These are phyloP conservation scores for Gymnosoma rotundatum DNA, from an alignment of 2,888 invertebrate genomes.

Conservation along the genomic window DNA sequence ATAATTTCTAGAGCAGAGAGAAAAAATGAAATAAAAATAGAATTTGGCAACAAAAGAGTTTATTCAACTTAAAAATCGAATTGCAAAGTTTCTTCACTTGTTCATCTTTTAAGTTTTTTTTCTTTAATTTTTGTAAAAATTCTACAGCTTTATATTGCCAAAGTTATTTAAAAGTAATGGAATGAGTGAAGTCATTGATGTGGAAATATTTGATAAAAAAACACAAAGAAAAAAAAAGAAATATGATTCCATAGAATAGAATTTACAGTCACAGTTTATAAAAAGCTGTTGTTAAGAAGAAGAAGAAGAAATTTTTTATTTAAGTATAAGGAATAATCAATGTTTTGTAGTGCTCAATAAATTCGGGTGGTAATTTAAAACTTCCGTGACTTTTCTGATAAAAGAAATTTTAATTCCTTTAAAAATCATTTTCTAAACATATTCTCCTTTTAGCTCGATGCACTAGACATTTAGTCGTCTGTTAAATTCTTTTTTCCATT, in stretches of 20 bases:
- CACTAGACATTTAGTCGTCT: too few relatives aligned
- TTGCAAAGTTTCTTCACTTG: background rate
- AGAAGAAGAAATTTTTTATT: too few relatives aligned
- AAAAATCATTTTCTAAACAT: too few relatives aligned
- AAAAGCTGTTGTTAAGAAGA: too few relatives aligned
- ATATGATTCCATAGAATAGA: background rate
- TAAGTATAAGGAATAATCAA: too few relatives aligned
- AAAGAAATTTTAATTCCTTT: too few relatives aligned
- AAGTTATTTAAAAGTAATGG: constrained; percentile 9
- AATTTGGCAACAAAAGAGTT: constrained; percentile 6
- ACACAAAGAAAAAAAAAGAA: background rate
- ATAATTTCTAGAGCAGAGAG: constrained; percentile 8
- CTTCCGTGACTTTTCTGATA: too few relatives aligned
- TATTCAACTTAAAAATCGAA: background rate
- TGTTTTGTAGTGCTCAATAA: too few relatives aligned
- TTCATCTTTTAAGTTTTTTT: background rate
- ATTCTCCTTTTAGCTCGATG: too few relatives aligned
- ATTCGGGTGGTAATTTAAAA: too few relatives aligned
- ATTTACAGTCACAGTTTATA: too few relatives aligned
- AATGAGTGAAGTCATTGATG: constrained; percentile 36
- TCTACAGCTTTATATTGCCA: background rate
- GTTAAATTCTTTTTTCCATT: too few relatives aligned
- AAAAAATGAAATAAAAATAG: background rate
- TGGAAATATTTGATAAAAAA: constrained; percentile 44
- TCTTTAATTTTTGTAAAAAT: background rate